phyloP scores from a whole-genome alignment of 2,113 vertebrate genomes.

The Cyanoderma ruficeps region DNA sequence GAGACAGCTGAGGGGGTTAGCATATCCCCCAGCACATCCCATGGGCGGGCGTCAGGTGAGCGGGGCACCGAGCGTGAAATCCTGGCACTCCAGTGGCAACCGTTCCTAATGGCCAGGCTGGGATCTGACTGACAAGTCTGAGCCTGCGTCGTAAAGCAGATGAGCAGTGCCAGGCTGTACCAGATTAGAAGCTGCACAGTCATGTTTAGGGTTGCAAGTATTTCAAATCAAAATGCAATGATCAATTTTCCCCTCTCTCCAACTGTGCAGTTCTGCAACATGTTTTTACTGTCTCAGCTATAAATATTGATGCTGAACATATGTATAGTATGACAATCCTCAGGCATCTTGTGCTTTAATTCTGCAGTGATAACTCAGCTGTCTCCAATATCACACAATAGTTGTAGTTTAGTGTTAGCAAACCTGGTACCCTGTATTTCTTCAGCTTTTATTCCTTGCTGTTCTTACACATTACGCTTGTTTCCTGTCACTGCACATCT shows the following conservation, averaged over 20 bases:
- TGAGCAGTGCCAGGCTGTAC: not conserved
- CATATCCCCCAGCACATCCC: not conserved
- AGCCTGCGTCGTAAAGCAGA: not conserved
- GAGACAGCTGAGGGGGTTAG: constrained; percentile 11
- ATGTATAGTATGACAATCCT: not conserved
- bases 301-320: constrained; percentile 57
- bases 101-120: not conserved
- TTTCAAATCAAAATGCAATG: constrained; percentile 1
- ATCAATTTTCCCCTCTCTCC: not conserved
- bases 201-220: not conserved
- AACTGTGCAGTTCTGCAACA: constrained; percentile 11
- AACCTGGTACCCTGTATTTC: constrained; percentile 5
- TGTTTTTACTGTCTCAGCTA: constrained; percentile 49
- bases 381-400: not conserved
- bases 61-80: not conserved
- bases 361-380: constrained; percentile 30
- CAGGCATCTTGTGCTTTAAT: constrained; percentile 14
- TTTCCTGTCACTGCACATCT: not conserved
- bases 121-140: not conserved
- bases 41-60: not conserved
- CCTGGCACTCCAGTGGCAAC: not conserved
- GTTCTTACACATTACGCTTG: not conserved
- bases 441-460: not conserved
- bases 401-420: not conserved
- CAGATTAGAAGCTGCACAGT: not conserved